Evolutionary conservation across 2,888 invertebrate species (phyloP), one percentile per base, ranked within the genome.

Genomic region (Phymatocera aterrima): DNA sequence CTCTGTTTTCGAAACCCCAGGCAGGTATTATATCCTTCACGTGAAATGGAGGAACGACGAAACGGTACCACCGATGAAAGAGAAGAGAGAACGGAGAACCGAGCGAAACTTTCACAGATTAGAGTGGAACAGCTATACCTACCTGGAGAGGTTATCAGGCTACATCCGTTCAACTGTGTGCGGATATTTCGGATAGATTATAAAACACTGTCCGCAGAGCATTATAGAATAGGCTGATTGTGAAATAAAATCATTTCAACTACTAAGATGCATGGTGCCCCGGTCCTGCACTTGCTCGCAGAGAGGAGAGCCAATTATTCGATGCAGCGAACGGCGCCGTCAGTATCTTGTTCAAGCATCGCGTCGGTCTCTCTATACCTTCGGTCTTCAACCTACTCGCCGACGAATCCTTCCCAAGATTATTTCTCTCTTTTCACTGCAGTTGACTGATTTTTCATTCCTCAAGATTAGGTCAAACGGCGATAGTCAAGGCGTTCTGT

Each of bases 271-370:
- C 72, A 72, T 34, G 51, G 72, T 15, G 28, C 28, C 72, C 15
- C 34, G 21, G 61, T 12, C 8, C 2, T 85, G 88, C 90, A 89
- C 88, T 90, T 90, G 90, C 90, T 90, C 18, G 89, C 89, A 85
- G 89, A 24, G n/a, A n/a, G n/a, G n/a, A 51, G 90, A 90, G 90
- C 90, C 90, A 90, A 90, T 90, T 90, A 90, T 89, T 90, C 90
- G 89, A 90, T 90, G 88, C 88, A 85, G 85, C 87, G 87, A 84
- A 83, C 86, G 83, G 82, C 86, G 82, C 86, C 86, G 85, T 54
- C 57, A 75, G 57, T 57, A 75, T 75, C 74, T 31, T 31, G 18
- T 57, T 75, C 40, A 40, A 18, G 57, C 40, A 75, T 75, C 74
- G 57, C 74, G 40, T 68, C 65, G 70, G 70, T 70, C 10, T 70